phyloP scores from a whole-genome alignment of 2,888 invertebrate genomes.

The Hedya salicella region DNA sequence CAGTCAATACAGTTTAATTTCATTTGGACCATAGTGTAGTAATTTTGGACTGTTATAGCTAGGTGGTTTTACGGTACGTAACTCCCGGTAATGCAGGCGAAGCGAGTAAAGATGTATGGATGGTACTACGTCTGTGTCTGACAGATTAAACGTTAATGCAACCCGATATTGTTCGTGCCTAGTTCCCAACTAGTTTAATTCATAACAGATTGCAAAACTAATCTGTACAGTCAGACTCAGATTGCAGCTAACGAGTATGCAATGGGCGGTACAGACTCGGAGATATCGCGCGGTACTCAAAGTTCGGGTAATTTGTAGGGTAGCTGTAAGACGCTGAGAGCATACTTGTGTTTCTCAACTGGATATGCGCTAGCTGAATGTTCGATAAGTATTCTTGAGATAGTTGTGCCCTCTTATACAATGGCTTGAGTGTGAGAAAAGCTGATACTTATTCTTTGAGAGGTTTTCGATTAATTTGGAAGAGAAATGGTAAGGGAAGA shows the following conservation, averaged over 20 bases:
- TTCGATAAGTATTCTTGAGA: neutral
- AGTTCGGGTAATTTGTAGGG: conserved; percentile 25
- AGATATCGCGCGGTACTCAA: conserved; percentile 21
- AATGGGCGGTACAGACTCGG: conserved; percentile 15
- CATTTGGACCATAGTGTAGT: too few relatives aligned
- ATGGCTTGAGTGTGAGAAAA: too few relatives aligned
- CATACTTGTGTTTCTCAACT: conserved; percentile 20
- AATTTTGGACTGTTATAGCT: too few relatives aligned
- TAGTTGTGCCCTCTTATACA: conserved; percentile 1
- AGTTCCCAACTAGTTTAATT: conserved; percentile 27
- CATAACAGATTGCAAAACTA: conserved; percentile 27
- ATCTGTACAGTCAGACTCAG: conserved; percentile 30
- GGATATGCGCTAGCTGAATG: conserved; percentile 12
- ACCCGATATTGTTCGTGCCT: conserved; percentile 7
- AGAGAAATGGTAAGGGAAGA: too few relatives aligned
- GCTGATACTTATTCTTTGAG: too few relatives aligned
- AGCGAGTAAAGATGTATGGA: too few relatives aligned
- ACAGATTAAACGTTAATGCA: conserved; percentile 21
- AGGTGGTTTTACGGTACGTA: too few relatives aligned
- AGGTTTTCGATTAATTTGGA: too few relatives aligned
- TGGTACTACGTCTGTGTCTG: neutral
- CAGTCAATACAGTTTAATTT: too few relatives aligned
- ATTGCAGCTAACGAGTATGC: conserved; percentile 29
- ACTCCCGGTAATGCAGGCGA: too few relatives aligned
- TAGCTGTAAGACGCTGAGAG: conserved; percentile 1